Conservation (phyloP, 2,113 vertebrate genomes). For the Catagonus wagneri region DNA sequence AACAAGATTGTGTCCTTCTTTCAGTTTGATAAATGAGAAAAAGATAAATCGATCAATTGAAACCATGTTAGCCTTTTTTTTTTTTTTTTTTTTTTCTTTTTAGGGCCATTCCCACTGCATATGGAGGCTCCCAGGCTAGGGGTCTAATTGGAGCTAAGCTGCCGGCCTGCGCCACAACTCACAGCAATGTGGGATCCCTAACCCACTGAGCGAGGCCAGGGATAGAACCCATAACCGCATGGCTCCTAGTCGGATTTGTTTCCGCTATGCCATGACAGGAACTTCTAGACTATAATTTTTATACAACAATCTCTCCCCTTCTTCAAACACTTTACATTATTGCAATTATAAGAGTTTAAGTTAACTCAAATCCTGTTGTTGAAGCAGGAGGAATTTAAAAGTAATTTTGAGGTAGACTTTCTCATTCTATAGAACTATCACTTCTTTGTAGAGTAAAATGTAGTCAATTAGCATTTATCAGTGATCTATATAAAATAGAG, state of each 20-base stretch:
- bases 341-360: background rate
- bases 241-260: no score
- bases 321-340: background rate
- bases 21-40: background rate
- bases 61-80: slow-evolving; percentile 1
- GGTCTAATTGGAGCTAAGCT: no score
- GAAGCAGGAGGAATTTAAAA: background rate
- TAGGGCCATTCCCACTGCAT: no score
- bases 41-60: background rate
- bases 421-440: background rate
- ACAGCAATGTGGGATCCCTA: no score
- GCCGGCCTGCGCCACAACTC: no score
- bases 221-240: no score
- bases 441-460: background rate
- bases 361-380: background rate
- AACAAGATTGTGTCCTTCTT: background rate
- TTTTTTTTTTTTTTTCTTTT: no score
- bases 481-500: background rate
- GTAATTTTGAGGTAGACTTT: background rate
- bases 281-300: background rate
- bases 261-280: no score
- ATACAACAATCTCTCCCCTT: background rate
- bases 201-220: no score
- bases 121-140: no score
- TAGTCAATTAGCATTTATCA: background rate